A percentile compares a stretch with the other conserved stretches of the same genome.
phyloP scores from a whole-genome alignment of 2,888 invertebrate species.

The Drosophila paramelanica region DNA sequence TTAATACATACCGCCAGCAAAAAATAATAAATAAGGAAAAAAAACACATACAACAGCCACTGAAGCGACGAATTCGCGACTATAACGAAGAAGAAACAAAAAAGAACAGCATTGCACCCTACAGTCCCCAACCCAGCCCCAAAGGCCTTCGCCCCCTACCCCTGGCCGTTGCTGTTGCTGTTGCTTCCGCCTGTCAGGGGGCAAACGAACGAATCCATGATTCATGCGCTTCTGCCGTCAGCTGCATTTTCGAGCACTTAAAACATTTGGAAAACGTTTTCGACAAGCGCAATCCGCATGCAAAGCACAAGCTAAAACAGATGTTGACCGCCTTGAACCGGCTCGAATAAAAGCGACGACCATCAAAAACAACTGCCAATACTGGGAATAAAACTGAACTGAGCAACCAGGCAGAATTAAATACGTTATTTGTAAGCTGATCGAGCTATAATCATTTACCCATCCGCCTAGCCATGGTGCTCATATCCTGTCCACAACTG shows the following conservation, averaged over 20 bases:
- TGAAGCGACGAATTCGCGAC: constrained; percentile 22
- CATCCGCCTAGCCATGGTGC: neutral
- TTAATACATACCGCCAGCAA: constrained; percentile 33
- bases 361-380: neutral
- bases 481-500: neutral
- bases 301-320: constrained; percentile 20
- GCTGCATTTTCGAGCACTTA: constrained; percentile 19
- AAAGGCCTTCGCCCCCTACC: neutral
- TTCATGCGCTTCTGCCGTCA: constrained; percentile 25
- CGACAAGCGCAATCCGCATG: neutral
- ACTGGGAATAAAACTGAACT: neutral
- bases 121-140: neutral
- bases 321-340: constrained; percentile 2
- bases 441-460: neutral
- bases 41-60: constrained; percentile 16
- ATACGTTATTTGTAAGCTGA: neutral
- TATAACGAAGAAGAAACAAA: constrained; percentile 1
- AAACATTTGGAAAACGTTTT: constrained; percentile 34
- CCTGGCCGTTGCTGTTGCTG: constrained; percentile 19
- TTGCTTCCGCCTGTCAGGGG: constrained; percentile 14
- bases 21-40: no score
- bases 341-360: no score
- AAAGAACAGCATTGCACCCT: constrained; percentile 10
- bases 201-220: constrained; percentile 39
- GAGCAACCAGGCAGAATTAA: neutral